Conservation (phyloP, 2,888 invertebrate genomes). For the Agrotis clavis region DNA sequence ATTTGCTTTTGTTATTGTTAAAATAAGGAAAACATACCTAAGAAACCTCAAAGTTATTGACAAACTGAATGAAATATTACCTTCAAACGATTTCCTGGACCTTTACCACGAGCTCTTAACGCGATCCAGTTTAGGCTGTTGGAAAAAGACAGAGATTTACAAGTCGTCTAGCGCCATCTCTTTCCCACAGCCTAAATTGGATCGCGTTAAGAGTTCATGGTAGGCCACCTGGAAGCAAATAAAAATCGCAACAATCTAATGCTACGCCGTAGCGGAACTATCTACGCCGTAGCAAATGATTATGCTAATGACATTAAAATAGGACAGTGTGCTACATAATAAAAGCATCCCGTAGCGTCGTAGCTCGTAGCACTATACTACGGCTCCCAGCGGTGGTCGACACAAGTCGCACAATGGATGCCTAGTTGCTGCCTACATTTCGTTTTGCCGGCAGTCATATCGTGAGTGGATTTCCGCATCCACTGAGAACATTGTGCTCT, state of each 20-base stretch:
- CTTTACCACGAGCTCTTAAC: no score
- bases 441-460: constrained; percentile 78
- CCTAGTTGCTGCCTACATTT: constrained; percentile 68
- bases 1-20: no score
- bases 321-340: constrained; percentile 45
- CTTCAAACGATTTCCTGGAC: background rate
- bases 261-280: constrained; percentile 48
- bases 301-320: constrained; percentile 54
- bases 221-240: background rate
- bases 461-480: constrained; percentile 84
- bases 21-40: no score
- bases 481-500: constrained; percentile 77
- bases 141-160: no score
- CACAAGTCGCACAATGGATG: constrained; percentile 58
- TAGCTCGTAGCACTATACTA: constrained; percentile 31
- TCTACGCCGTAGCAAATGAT: constrained; percentile 56
- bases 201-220: no score
- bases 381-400: constrained; percentile 49
- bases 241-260: background rate
- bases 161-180: no score
- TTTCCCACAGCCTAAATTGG: no score
- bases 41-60: background rate
- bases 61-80: background rate
- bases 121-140: no score
- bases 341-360: constrained; percentile 39